Conservation (phyloP, 2,797 vertebrate species). For the Clarias laeviceps region DNA sequence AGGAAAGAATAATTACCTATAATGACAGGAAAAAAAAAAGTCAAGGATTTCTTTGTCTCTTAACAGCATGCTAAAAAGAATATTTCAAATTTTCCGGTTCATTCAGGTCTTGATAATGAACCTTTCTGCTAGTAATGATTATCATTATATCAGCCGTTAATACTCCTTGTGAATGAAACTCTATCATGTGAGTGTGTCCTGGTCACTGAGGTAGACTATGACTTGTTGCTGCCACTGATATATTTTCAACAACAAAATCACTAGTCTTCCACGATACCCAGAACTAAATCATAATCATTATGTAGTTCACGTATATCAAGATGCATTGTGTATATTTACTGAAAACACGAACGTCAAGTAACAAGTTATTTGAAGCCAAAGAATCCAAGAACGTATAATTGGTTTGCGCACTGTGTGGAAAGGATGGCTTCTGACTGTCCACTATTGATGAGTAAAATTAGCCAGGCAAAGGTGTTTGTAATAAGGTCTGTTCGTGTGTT, state of each 20-base stretch:
- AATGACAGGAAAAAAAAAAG: not conserved
- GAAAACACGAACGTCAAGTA: not conserved
- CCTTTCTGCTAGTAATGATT: not conserved
- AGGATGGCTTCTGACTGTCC: not conserved
- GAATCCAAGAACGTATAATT: not conserved
- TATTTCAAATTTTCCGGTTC: not conserved
- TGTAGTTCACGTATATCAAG: not conserved
- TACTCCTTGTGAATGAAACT: not conserved
- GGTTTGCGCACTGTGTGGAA: not conserved
- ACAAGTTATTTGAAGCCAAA: not conserved
- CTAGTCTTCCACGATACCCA: constrained; percentile 88
- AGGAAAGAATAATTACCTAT: not conserved
- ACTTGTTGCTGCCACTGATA: constrained; percentile 84
- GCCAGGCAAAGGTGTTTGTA: not conserved
- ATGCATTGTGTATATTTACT: not conserved
- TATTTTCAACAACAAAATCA: constrained; percentile 92
- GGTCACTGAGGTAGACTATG: constrained; percentile 85
- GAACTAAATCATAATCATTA: constrained; percentile 53
- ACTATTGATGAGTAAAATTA: constrained; percentile 1
- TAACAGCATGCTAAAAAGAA: not conserved
- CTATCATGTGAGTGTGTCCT: constrained; percentile 33
- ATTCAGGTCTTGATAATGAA: not conserved
- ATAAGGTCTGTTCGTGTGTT: not conserved
- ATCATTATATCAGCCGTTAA: not conserved
- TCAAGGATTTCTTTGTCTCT: not conserved